A percentile compares a stretch with the other conserved stretches of the same genome.
These are phyloP conservation scores for Sinohyriopsis cumingii DNA, from an alignment of 2,888 invertebrate species.

Conservation along the genomic window DNA sequence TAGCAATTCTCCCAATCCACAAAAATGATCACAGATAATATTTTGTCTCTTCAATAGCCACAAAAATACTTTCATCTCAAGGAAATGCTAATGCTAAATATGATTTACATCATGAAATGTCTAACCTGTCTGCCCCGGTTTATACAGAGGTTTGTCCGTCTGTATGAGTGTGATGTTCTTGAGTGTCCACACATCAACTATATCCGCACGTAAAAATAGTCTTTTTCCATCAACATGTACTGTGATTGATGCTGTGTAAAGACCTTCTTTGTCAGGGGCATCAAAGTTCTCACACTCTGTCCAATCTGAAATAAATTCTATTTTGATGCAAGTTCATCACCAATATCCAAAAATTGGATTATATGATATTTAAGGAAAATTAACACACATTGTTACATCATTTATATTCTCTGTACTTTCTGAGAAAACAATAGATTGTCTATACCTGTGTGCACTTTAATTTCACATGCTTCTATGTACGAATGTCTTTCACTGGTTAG, in stretches of 20 bases:
- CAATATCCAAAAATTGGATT: too few relatives aligned
- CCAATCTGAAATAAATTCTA: conserved; percentile 27
- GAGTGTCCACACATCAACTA: conserved; percentile 30
- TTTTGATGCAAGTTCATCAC: too few relatives aligned
- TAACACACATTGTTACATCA: too few relatives aligned
- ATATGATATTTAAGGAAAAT: too few relatives aligned
- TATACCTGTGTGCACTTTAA: too few relatives aligned
- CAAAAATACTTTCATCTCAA: not conserved
- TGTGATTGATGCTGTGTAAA: conserved; percentile 16
- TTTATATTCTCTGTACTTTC: too few relatives aligned
- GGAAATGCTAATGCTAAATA: too few relatives aligned
- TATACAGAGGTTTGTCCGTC: conserved; percentile 64
- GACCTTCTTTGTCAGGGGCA: conserved; percentile 28
- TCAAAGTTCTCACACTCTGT: conserved; percentile 36
- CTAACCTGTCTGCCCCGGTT: conserved; percentile 59
- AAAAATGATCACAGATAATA: not conserved
- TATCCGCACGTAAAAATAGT: not conserved
- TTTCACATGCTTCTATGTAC: too few relatives aligned
- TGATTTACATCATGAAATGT: too few relatives aligned
- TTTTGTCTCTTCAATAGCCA: not conserved
- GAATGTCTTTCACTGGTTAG: too few relatives aligned
- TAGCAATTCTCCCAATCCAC: too few relatives aligned
- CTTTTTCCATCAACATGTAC: not conserved
- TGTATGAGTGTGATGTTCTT: conserved; percentile 56
- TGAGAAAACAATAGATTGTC: too few relatives aligned